Conservation (phyloP, 2,797 vertebrate species). For the Diceros bicornis region DNA sequence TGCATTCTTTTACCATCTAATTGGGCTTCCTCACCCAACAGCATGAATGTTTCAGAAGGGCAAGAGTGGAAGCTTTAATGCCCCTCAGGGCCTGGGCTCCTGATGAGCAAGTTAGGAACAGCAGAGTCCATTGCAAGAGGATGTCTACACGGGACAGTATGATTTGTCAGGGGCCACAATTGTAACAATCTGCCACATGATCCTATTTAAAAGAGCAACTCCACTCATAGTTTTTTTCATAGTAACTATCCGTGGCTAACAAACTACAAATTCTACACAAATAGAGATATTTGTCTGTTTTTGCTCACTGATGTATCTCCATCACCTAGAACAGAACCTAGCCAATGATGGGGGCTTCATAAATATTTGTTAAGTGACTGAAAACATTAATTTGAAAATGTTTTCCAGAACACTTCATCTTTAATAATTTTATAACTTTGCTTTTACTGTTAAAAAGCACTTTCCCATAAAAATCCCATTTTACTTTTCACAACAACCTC, state of each 20-base stretch:
- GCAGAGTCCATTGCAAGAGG: background rate
- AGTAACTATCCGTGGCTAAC: background rate
- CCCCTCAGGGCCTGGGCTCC: background rate
- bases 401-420: slow-evolving; percentile 3
- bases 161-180: background rate
- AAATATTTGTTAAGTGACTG: slow-evolving; percentile 21
- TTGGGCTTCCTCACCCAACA: background rate
- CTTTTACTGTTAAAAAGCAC: slow-evolving; percentile 10
- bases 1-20: background rate
- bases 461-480: slow-evolving; percentile 19
- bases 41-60: background rate
- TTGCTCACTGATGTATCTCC: background rate
- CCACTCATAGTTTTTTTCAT: background rate
- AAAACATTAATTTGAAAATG: slow-evolving; percentile 1
- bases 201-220: background rate
- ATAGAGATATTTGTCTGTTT: background rate
- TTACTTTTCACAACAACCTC: slow-evolving; percentile 9
- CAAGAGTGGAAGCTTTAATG: background rate
- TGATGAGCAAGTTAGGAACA: background rate
- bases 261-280: background rate
- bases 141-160: background rate
- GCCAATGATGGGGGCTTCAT: background rate
- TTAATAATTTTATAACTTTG: background rate
- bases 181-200: background rate
- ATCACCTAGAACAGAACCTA: background rate